Evolutionary conservation across 2,888 invertebrate genomes (phyloP), one percentile per base, ranked within the genome.

Genomic region (Liodrosophila aerea): DNA sequence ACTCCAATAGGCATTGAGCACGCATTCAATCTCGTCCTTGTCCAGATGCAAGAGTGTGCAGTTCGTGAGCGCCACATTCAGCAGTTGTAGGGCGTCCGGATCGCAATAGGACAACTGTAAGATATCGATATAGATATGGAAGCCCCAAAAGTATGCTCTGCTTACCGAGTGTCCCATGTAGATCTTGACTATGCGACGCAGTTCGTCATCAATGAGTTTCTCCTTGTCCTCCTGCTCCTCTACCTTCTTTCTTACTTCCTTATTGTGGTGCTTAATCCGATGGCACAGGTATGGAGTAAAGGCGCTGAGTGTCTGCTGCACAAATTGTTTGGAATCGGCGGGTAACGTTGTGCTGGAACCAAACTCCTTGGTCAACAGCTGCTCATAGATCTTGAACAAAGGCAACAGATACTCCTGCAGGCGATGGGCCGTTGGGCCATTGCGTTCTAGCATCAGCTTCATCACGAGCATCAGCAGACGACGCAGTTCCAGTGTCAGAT

Each of bases 121-220:
- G 7, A 2, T 1, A 18, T n/a, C 4, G 0, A 37, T 8, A 9
- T 4, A 49, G 13, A 31, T 1, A 13, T 45, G 9, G 2, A 8
- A 8, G 15, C 9, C 13, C 8, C 0, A 7, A 7, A 8, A 27
- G 9, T 1, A 7, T 12, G n/a, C 5, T 5, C 2, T 11, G 47
- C 75, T 74, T 71, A 89, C 90, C 73, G 89, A 89, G 59, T 89
- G 80, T 7, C 88, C 88, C 43, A 90, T 87, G 58, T 87, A 90
- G 43, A 89, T 88, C 62, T 89, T 89, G 59, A 86, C 88, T 4
- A 90, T 86, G 16, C 87, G 85, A 1, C 87, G 70, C 45, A 89
- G 87, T 30, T 86, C 58, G 9, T 89, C 89, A 59, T 88, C 82
- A 3, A 83, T 74, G 15, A 33, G n/a, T 15, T 27, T 8, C 37